phyloP scores from a whole-genome alignment of 1,140 invertebrate species.

The Listronotus bonariensis region DNA sequence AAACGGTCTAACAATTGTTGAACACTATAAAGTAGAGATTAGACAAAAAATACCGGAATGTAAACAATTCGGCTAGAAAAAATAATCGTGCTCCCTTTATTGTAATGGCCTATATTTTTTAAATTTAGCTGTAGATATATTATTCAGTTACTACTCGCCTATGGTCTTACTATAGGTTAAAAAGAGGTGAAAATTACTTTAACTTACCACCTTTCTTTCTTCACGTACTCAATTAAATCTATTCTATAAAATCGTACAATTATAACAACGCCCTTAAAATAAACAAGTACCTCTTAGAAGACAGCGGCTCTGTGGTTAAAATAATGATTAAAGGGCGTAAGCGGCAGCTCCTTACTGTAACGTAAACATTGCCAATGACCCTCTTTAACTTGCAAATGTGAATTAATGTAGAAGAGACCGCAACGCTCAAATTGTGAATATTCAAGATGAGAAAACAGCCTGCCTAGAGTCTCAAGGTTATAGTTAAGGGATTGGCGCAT shows the following conservation, averaged over 20 bases:
- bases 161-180: no score
- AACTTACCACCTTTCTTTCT: no score
- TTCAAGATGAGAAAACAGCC: conserved; percentile 25
- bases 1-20: no score
- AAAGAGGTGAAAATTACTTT: no score
- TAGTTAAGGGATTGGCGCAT: conserved; percentile 1
- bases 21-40: no score
- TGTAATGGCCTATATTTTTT: no score
- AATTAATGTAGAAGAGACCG: conserved; percentile 21
- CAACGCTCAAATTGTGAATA: conserved; percentile 23
- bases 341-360: conserved; percentile 23
- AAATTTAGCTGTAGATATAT: no score
- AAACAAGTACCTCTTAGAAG: not conserved
- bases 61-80: no score
- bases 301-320: conserved; percentile 15
- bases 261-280: conserved; percentile 8
- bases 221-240: no score
- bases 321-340: conserved; percentile 16
- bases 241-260: not conserved
- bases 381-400: conserved; percentile 34
- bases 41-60: no score
- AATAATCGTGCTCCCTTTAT: no score
- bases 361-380: conserved; percentile 32
- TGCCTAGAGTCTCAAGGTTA: conserved; percentile 10
- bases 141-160: no score